Evolutionary conservation across 2,888 invertebrate genomes (phyloP).

Genomic region (Pterobdella sp.): DNA sequence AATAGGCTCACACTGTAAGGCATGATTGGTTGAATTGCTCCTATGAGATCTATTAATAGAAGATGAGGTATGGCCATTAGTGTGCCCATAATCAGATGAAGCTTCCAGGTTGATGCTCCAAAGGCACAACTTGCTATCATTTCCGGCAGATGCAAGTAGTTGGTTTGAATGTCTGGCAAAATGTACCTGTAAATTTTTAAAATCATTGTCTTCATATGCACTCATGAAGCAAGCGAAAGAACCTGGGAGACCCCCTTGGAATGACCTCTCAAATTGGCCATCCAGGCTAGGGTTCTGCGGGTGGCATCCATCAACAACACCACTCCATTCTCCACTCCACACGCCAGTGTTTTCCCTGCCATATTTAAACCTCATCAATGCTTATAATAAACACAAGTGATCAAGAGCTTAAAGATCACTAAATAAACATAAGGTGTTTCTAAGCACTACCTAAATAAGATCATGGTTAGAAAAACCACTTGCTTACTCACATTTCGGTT

Average conservation of each 20-base stretch:
- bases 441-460: too few relatives aligned
- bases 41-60: not conserved
- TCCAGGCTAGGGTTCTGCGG: constrained; percentile 41
- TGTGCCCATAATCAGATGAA: not conserved
- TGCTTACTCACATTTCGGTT: too few relatives aligned
- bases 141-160: constrained; percentile 21
- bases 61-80: constrained; percentile 11
- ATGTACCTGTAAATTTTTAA: too few relatives aligned
- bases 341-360: constrained; percentile 38
- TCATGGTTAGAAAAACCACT: too few relatives aligned
- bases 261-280: constrained; percentile 44
- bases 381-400: too few relatives aligned
- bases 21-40: not conserved
- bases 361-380: constrained; percentile 39
- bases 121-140: constrained; percentile 17
- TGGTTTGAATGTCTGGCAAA: constrained; percentile 17
- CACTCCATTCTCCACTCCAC: constrained; percentile 47
- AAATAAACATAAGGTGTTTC: too few relatives aligned
- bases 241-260: constrained; percentile 48
- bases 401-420: too few relatives aligned
- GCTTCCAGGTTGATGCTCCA: not conserved
- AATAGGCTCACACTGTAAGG: not conserved
- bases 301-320: constrained; percentile 44
- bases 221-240: constrained; percentile 44
- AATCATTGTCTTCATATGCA: too few relatives aligned